Conservation (phyloP, 2,888 invertebrate species). For the Ypsolopha sequella region DNA sequence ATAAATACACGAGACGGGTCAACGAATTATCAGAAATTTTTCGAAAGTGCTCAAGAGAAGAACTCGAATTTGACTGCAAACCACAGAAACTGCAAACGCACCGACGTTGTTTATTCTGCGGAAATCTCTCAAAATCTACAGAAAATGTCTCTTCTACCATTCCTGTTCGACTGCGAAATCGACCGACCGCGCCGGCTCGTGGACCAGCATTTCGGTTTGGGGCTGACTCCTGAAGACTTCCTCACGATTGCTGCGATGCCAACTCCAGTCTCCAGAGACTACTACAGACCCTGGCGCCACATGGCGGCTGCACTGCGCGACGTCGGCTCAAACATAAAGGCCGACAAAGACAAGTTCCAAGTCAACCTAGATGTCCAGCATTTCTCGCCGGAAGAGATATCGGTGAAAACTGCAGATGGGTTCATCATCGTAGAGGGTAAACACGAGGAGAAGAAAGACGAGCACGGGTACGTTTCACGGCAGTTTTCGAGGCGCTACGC, state of each 20-base stretch:
- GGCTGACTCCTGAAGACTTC: constrained; percentile 47
- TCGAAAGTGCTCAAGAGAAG: constrained; percentile 1
- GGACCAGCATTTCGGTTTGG: constrained; percentile 57
- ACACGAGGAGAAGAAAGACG: constrained; percentile 81
- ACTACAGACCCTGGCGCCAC: constrained; percentile 45
- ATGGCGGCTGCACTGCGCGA: constrained; percentile 43
- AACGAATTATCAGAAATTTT: neutral
- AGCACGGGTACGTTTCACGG: constrained; percentile 77
- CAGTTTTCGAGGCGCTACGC: constrained; percentile 79
- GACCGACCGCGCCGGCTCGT: constrained; percentile 31
- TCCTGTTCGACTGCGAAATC: constrained; percentile 25
- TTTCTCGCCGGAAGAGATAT: constrained; percentile 79
- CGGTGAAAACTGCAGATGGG: constrained; percentile 78
- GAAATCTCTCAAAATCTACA: neutral
- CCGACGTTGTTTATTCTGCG: neutral
- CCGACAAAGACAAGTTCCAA: constrained; percentile 68
- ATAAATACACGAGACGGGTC: constrained; percentile 20
- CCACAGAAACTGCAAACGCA: neutral
- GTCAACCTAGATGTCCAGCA: constrained; percentile 80
- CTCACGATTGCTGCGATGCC: constrained; percentile 30
- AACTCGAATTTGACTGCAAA: neutral
- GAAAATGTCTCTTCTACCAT: constrained; percentile 31
- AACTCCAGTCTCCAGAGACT: constrained; percentile 26
- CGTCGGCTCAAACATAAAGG: constrained; percentile 57
- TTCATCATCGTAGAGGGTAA: constrained; percentile 78